phyloP scores from a whole-genome alignment of 2,113 vertebrate genomes.

The Corvus cornix region DNA sequence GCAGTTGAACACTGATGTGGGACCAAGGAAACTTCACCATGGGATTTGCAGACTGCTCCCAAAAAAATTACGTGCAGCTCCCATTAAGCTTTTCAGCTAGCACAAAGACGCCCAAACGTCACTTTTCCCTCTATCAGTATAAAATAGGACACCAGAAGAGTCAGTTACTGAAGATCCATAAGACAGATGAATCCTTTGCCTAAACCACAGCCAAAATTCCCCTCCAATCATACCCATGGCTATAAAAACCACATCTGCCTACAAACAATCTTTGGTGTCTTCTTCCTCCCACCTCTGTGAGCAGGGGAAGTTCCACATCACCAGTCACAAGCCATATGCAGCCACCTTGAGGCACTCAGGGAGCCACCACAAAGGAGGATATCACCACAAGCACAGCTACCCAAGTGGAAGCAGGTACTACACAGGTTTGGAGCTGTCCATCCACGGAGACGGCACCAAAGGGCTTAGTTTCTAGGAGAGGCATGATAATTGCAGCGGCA shows the following conservation, averaged over 20 bases:
- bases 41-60: neutral
- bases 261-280: neutral
- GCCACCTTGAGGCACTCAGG: neutral
- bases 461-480: neutral
- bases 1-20: neutral
- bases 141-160: neutral
- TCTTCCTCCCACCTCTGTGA: neutral
- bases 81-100: neutral
- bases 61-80: neutral
- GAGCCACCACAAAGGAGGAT: neutral
- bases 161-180: neutral
- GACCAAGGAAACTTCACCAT: neutral
- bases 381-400: slow-evolving; percentile 5
- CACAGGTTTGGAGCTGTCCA: neutral
- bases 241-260: neutral
- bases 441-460: neutral
- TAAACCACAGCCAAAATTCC: slow-evolving; percentile 36
- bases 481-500: slow-evolving; percentile 48
- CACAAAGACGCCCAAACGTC: neutral
- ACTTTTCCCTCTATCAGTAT: neutral
- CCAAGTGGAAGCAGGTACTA: slow-evolving; percentile 48
- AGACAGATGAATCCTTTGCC: slow-evolving; percentile 30
- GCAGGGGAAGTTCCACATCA: slow-evolving; percentile 15
- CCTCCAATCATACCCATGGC: neutral
- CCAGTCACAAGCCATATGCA: slow-evolving; percentile 13